A percentile compares a stretch with the other conserved stretches of the same genome.
phyloP scores from a whole-genome alignment of 2,113 vertebrate genomes.

The Engystomops pustulosus region DNA sequence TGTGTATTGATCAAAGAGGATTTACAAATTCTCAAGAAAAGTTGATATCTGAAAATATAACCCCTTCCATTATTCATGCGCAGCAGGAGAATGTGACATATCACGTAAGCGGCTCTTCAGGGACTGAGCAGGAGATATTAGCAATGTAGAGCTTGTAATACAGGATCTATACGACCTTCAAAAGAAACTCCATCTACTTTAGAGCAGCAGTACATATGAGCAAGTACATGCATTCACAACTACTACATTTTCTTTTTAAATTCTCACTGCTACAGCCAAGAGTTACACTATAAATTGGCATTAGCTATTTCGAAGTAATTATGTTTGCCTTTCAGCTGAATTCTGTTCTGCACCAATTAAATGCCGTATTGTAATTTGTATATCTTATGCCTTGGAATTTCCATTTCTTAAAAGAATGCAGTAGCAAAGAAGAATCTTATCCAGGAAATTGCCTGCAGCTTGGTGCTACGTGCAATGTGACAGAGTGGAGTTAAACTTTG shows the following conservation, averaged over 20 bases:
- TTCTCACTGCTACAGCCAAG: neutral
- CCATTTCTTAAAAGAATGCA: neutral
- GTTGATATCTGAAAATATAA: neutral
- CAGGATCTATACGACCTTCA: neutral
- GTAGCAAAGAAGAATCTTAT: neutral
- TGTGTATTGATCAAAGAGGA: neutral
- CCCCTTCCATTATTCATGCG: slow-evolving; percentile 16
- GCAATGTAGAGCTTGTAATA: neutral
- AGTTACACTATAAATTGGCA: too few relatives aligned
- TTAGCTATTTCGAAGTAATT: neutral
- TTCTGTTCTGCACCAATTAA: too few relatives aligned
- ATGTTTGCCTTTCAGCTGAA: neutral
- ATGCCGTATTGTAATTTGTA: too few relatives aligned
- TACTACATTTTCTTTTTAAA: neutral
- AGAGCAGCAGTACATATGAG: neutral
- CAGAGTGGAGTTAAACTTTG: too few relatives aligned
- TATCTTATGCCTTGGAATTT: neutral
- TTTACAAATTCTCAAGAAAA: neutral
- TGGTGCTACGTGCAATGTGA: neutral
- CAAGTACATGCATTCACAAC: neutral
- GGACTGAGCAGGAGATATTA: neutral
- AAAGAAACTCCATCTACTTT: neutral
- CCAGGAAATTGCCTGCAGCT: neutral
- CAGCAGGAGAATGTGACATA: slow-evolving; percentile 4
- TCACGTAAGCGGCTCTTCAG: neutral